phyloP scores from a whole-genome alignment of 1,140 invertebrate genomes.

The Euura lappo region DNA sequence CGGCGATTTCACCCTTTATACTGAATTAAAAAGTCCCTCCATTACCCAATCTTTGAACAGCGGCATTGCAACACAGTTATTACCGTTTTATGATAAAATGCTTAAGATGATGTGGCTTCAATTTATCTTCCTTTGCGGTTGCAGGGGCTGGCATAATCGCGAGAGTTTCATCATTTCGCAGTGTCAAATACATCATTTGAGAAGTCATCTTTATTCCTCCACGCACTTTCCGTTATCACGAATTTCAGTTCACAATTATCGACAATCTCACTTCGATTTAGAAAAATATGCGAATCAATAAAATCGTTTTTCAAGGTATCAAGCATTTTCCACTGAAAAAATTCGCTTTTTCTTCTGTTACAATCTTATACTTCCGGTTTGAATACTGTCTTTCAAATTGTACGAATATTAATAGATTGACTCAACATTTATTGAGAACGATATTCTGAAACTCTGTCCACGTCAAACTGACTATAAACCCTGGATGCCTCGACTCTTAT shows the following conservation, averaged over 20 bases:
- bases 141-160: not conserved
- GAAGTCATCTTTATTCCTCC: not conserved
- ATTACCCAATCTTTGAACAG: no score
- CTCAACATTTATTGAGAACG: not conserved
- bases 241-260: no score
- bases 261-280: no score
- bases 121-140: not conserved
- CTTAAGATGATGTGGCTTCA: not conserved
- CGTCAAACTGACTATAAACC: not conserved
- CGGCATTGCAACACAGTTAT: not conserved
- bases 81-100: not conserved
- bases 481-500: not conserved
- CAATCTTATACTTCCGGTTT: not conserved
- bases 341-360: not conserved
- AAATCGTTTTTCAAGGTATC: not conserved
- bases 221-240: no score
- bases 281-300: not conserved
- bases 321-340: not conserved
- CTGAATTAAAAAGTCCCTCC: no score
- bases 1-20: no score
- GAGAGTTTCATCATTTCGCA: slow-evolving; percentile 1
- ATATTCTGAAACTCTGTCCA: not conserved
- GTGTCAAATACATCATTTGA: not conserved
- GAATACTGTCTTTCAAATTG: no score
- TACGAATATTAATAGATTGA: no score